Percentiles rank a stretch among this genome's conserved stretches.
Conservation (phyloP, 2,888 invertebrate genomes). For the Melipona bicolor region DNA sequence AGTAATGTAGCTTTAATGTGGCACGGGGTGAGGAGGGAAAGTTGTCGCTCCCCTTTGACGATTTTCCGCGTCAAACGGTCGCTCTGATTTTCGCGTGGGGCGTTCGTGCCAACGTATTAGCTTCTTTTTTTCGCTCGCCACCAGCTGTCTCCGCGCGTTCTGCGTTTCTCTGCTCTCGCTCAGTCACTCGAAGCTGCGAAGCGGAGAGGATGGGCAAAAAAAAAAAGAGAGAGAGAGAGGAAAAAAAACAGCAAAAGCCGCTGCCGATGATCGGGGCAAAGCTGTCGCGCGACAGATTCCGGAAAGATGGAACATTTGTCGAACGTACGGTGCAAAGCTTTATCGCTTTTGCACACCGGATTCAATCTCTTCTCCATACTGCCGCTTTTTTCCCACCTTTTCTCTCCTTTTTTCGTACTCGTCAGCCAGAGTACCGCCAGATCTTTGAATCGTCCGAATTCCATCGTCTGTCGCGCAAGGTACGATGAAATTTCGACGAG, state of each 20-base stretch:
- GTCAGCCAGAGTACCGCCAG: background rate
- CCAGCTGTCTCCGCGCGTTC: constrained; percentile 23
- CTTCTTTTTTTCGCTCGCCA: constrained; percentile 27
- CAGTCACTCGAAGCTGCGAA: background rate
- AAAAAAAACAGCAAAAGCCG: background rate
- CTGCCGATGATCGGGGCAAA: constrained; percentile 29
- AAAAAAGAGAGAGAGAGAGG: too few relatives aligned
- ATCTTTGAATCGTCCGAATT: background rate
- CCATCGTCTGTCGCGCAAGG: background rate
- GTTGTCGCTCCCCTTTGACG: constrained; percentile 64
- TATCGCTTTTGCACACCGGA: constrained; percentile 8
- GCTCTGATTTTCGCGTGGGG: constrained; percentile 68
- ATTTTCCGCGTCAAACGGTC: constrained; percentile 73
- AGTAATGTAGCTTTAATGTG: constrained; percentile 78
- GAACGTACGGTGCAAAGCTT: constrained; percentile 32
- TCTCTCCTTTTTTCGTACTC: background rate
- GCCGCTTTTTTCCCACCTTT: too few relatives aligned
- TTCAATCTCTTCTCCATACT: constrained; percentile 6
- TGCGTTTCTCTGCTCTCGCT: constrained; percentile 49
- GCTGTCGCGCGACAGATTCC: constrained; percentile 33
- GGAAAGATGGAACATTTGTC: constrained; percentile 32
- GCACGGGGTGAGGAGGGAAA: constrained; percentile 48
- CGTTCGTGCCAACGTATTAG: constrained; percentile 62
- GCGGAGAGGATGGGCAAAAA: background rate
- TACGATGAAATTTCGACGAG: too few relatives aligned